Evolutionary conservation across 1,140 invertebrate species (phyloP), one percentile per base, ranked within the genome.

Genomic region (Panonychus citri): DNA sequence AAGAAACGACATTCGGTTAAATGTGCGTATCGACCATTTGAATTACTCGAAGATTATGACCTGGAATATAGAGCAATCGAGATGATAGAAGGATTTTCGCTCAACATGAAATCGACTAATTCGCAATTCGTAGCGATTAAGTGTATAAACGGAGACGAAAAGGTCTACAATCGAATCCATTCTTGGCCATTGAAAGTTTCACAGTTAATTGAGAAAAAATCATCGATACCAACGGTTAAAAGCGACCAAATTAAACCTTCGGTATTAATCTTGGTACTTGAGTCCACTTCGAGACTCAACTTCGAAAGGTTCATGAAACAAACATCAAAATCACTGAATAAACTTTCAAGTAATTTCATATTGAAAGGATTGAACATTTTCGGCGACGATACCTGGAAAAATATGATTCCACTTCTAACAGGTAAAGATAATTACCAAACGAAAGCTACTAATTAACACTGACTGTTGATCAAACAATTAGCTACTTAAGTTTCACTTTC

Each of bases 291-390:
- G 25, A 15, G 34, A 1, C 24, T 60, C 13, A 57, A 56, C 39
- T 60, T 51, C 21, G 7, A 37, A 26, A 49, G 59, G 25, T 57
- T 52, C 30, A 13, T 60, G 34, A 21, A 26, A 21, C 3, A 55
- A 55, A 60, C 55, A 17, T 5, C 24, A 53, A 7, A 26, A 15
- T 17, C 30, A 19, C 39, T 60, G 13, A 42, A 46, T 12, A 19
- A 57, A 27, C 10, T 30, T 5, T 53, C 21, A 15, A 40, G 57
- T 39, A 3, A 15, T 30, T 30, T 30, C 17, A 37, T 54, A 1
- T 24, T 83, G 63, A 57, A 64, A 12, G 71, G 71, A 8, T 64
- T 67, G 43, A 65, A 57, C 28, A 73, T 71, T 62, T 62, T 70
- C 2, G 70, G 61, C 15, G 68, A 71, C 50, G 73, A 73, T 55